Evolutionary conservation across 1,140 invertebrate species (phyloP), one percentile per base, ranked within the genome.

Genomic region (Drosophila pectinifera): DNA sequence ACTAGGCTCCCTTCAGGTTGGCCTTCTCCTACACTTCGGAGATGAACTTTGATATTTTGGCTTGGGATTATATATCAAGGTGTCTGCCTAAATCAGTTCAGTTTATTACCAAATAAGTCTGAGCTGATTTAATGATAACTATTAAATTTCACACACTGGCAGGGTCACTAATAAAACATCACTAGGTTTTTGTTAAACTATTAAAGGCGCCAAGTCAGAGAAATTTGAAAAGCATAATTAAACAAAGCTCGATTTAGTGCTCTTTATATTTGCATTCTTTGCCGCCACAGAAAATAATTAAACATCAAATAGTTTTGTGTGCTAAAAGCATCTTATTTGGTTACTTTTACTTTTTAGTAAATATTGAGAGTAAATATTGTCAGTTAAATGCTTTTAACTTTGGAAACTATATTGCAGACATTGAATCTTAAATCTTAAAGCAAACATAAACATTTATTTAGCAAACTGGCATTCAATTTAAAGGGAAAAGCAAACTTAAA

Each of bases 1-100:
- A 18, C 11, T 31, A 0, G 36, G 58, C 16, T 65, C 28, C 11
- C 16, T 22, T 5, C 13, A 16, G 58, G n/a, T 4, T 22, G 22
- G 28, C 28, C 10, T 31, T 8, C 10, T 31, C 8, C 8, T 10
- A 10, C 28, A 20, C 16, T 24, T 13, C 7, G 2, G 14, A 28
- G 18, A 20, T 11, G 34, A 28, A 58, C 26, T 28, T 26, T 8
- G 51, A 57, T 61, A 56, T 26, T 20, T 39, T 28, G 24, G 16
- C 53, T 39, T 26, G 11, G 16, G 13, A 11, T 58, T 16, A 39
- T 13, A 36, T 28, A n/a, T 11, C 16, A 5, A 56, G 2, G 16
- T 53, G n/a, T 5, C 10, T 34, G 48, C 18, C 8, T 20, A 22
- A 16, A 4, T 13, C 13, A 8, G 10, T 13, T 8, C 14, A 51